Conservation (phyloP, 1,140 invertebrate genomes). For the Trichonephila clavipes region DNA sequence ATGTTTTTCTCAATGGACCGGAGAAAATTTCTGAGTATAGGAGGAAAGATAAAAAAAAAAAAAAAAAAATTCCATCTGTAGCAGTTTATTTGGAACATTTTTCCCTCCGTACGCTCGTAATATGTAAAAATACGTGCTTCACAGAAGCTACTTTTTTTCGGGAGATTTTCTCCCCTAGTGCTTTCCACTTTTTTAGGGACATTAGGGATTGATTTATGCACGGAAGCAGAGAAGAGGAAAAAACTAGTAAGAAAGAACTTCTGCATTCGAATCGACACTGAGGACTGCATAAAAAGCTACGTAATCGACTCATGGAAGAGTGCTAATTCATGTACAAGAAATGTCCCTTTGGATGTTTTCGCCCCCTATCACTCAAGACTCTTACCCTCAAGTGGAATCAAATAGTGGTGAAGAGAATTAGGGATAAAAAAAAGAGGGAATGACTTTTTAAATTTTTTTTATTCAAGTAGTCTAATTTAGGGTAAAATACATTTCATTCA, state of each 20-base stretch:
- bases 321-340: constrained; percentile 53
- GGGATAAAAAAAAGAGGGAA: not conserved
- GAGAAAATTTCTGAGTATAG: constrained; percentile 55
- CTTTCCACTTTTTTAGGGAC: constrained; percentile 67
- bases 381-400: constrained; percentile 18
- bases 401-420: constrained; percentile 24
- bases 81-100: constrained; percentile 62
- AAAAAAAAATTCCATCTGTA: constrained; percentile 49
- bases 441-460: not conserved
- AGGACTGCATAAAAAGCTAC: constrained; percentile 26
- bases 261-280: constrained; percentile 38
- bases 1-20: constrained; percentile 75
- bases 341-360: constrained; percentile 46
- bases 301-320: constrained; percentile 53
- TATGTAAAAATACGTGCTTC: constrained; percentile 65
- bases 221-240: not conserved
- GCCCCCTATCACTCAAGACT: constrained; percentile 17
- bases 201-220: constrained; percentile 68
- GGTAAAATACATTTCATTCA: not conserved
- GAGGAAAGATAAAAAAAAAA: constrained; percentile 20
- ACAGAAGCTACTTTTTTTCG: constrained; percentile 41
- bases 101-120: constrained; percentile 18
- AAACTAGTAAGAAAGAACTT: not conserved
- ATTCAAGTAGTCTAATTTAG: not conserved
- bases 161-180: constrained; percentile 59